Evolutionary conservation across 2,113 vertebrate genomes (phyloP).

Genomic region (Muntiacus reevesi): DNA sequence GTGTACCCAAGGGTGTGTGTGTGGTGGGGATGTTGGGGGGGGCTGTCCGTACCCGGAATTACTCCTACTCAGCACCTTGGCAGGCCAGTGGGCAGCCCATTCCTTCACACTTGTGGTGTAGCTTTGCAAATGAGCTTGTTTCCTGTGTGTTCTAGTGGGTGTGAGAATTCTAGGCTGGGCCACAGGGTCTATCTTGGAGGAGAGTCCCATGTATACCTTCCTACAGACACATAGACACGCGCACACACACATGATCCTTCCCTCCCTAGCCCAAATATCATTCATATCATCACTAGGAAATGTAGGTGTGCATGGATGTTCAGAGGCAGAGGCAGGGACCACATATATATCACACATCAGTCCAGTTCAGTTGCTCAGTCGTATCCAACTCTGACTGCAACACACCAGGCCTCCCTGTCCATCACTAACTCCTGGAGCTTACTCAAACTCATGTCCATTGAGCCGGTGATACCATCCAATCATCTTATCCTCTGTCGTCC

Average conservation of each 20-base stretch:
- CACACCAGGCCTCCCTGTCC: not conserved
- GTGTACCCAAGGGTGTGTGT: not conserved
- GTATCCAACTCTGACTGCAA: not conserved
- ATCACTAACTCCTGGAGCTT: not conserved
- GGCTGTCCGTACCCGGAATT: not conserved
- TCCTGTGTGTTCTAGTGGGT: slow-evolving; percentile 45
- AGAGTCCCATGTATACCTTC: not conserved
- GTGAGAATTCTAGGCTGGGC: slow-evolving; percentile 38
- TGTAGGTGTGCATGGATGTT: not conserved
- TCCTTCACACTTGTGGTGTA: slow-evolving; percentile 24
- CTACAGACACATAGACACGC: not conserved
- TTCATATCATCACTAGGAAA: not conserved
- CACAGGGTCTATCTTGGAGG: not conserved
- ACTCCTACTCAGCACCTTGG: not conserved
- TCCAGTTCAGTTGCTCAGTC: not conserved
- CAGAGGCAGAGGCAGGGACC: not conserved
- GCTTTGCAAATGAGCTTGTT: slow-evolving; percentile 48
- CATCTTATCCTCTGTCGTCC: not conserved
- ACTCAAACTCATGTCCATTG: not conserved
- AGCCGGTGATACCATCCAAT: not conserved
- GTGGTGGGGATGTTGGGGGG: not conserved
- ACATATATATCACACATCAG: not conserved
- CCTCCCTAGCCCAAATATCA: not conserved
- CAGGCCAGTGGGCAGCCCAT: not conserved
- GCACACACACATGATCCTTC: not conserved